Evolutionary conservation across 2,888 invertebrate species (phyloP), one percentile per base, ranked within the genome.

Genomic region (Autographa pulchrina): DNA sequence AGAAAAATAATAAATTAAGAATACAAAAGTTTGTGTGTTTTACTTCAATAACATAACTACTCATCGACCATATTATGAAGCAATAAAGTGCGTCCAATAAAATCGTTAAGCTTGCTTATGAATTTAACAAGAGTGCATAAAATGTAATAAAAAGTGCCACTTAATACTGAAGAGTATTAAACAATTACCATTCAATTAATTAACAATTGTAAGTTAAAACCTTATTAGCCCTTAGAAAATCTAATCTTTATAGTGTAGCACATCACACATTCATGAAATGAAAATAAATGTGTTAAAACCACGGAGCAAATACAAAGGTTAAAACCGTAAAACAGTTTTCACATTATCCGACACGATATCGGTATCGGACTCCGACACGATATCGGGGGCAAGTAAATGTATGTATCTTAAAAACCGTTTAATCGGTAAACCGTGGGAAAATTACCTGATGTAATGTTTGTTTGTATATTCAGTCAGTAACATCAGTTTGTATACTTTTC

Each of bases 1-100:
- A 62, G 52, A 70, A 77, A 66, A 72, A 32, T 60, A 32, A 61
- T 48, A 38, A 25, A 58, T 56, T 58, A 54, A 64, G 67, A 65
- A 62, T 6, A 31, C 20, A n/a, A 25, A 16, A 43, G 31, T 5
- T 7, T 13, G 38, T 35, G 25, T 70, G 59, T 56, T 63, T 59
- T 54, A 20, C 9, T 41, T 56, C 31, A 20, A 6, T 43, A 14
- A 16, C 16, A 6, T 43, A 14, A 16, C 16, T 48, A 48, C 16
- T 48, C 43, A 43, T 43, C 16, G 3, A 11, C 16, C 2, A 16
- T 43, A 43, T 43, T 43, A 43, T 43, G 11, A 43, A 43, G 16
- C 43, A 2, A 16, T 5, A 48, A 8, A 48, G 48, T 48, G n/a
- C 6, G 4, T 43, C 16, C 14, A 16, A 1, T 43, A 4, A 43